Evolutionary conservation across 2,113 vertebrate species (phyloP), one percentile per base, ranked within the genome.

Genomic region (Clarias magur): DNA sequence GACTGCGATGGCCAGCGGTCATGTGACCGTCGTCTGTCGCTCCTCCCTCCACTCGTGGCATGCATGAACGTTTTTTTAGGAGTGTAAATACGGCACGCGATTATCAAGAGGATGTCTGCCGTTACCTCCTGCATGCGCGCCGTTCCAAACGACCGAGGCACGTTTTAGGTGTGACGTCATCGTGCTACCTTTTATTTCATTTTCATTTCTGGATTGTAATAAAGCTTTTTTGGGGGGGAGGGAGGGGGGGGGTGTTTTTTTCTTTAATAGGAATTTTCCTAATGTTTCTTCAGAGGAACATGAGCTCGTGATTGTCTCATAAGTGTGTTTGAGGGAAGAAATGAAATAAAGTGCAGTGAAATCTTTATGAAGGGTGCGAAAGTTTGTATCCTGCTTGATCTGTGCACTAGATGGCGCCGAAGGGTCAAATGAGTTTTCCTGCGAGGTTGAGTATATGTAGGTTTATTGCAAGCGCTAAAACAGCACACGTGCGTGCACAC

Each of bases 1-100:
- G 85, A 86, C 90, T 90, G 87, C 89, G 89, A 89, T 85, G 57
- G 68, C 25, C 68, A 57, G 23, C 34, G 2, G 48, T 56, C 25
- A 19, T 38, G 27, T 88, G 60, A 59, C 65, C 56, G 67, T 75
- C 34, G 30, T 30, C 57, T 53, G 27, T 70, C 53, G 53, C 30
- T 83, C 27, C 57, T 42, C 17, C n/a, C 34, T 53, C 7, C 42
- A n/a, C 68, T 67, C 57, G 15, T 42, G 60, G 53, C 63, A 17
- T 76, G 88, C 87, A 86, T 90, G 89, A 79, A 54, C 23, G 19
- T 48, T 48, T 48, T 48, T 48, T 48, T 8, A 11, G 42, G 72
- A 34, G 11, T 57, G 38, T 82, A 56, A 79, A 87, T 57, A 87
- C 34, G 12, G 62, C 25, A 72, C 73, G 7, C 42, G 54, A 15